phyloP scores from a whole-genome alignment of 1,140 invertebrate species.

The Ericerus pela region DNA sequence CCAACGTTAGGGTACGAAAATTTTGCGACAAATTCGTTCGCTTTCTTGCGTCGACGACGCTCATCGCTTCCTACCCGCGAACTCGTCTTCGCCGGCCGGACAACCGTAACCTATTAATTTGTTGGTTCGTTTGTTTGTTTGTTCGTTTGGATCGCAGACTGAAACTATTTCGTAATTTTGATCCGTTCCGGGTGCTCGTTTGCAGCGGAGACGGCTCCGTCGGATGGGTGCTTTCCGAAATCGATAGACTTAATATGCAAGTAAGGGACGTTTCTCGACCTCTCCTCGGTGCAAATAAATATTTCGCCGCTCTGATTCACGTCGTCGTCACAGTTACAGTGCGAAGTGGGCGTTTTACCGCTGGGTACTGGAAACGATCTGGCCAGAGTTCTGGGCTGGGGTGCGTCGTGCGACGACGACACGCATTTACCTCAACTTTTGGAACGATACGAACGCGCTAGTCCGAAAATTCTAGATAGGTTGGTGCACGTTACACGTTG shows the following conservation, averaged over 20 bases:
- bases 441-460: slow-evolving; percentile 84
- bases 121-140: too few relatives aligned
- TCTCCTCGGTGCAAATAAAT: too few relatives aligned
- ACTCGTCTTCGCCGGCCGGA: not conserved
- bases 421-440: slow-evolving; percentile 79
- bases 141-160: slow-evolving; percentile 36
- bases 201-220: slow-evolving; percentile 88
- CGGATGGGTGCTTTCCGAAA: slow-evolving; percentile 85
- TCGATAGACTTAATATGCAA: slow-evolving; percentile 81
- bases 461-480: slow-evolving; percentile 90
- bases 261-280: slow-evolving; percentile 44
- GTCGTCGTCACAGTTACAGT: slow-evolving; percentile 53
- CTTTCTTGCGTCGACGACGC: not conserved
- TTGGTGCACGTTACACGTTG: slow-evolving; percentile 29
- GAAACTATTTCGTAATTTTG: slow-evolving; percentile 74
- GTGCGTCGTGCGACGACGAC: slow-evolving; percentile 86
- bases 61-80: not conserved
- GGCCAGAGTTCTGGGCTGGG: slow-evolving; percentile 88
- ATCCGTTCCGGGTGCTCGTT: slow-evolving; percentile 78
- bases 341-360: slow-evolving; percentile 80
- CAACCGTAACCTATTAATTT: not conserved
- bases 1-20: slow-evolving; percentile 60
- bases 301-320: not conserved
- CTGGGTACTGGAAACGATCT: slow-evolving; percentile 92
- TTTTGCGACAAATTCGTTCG: not conserved